These are phyloP conservation scores for Panurus biarmicus DNA, from an alignment of 2,113 vertebrate species.

Conservation along the genomic window DNA sequence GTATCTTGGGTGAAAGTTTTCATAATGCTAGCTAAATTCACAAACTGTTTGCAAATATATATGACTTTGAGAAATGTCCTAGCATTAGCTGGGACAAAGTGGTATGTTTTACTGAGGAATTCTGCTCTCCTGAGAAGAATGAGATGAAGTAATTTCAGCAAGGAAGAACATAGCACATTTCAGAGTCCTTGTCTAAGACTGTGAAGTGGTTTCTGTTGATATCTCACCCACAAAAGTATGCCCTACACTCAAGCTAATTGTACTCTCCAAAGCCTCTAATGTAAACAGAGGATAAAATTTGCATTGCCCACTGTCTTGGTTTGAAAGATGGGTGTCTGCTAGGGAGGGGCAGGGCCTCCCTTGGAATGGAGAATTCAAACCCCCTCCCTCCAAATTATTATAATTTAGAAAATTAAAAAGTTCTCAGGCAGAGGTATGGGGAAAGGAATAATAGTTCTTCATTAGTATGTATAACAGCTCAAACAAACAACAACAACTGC, in stretches of 20 bases:
- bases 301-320: too few species aligned
- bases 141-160: too few species aligned
- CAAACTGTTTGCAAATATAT: background rate
- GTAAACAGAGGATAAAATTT: background rate
- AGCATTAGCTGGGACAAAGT: background rate
- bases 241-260: background rate
- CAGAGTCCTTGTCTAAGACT: background rate
- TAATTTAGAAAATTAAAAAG: too few species aligned
- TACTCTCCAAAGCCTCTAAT: background rate
- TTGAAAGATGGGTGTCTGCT: too few species aligned
- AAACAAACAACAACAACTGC: too few species aligned
- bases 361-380: too few species aligned
- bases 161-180: background rate
- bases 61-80: background rate
- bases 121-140: background rate
- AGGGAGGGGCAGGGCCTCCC: too few species aligned
- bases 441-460: too few species aligned
- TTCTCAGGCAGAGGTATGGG: too few species aligned
- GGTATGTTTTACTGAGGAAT: background rate
- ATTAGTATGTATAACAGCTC: too few species aligned
- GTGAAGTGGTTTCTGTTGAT: background rate
- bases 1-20: background rate
- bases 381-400: too few species aligned
- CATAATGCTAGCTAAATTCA: background rate
- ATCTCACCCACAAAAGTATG: background rate